Conservation (phyloP, 2,113 vertebrate genomes). For the Pseudorhombus dupliciocellatus region DNA sequence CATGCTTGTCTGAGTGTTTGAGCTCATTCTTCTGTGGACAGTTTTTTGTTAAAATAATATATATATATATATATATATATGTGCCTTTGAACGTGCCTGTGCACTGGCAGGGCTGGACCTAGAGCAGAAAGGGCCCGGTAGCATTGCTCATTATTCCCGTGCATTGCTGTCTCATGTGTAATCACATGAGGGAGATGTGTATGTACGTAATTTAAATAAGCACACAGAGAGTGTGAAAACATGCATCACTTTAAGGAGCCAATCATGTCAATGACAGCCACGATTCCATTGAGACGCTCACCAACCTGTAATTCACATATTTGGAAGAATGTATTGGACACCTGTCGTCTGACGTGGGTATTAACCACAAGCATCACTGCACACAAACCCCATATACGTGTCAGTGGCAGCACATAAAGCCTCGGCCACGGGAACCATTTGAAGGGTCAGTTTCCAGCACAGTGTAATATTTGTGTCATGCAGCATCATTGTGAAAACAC, state of each 20-base stretch:
- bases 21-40: too few relatives aligned
- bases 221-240: constrained; percentile 18
- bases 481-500: constrained; percentile 60
- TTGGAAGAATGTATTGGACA: constrained; percentile 27
- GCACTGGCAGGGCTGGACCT: constrained; percentile 7
- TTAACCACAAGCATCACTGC: constrained; percentile 36
- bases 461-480: constrained; percentile 54
- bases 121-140: constrained; percentile 21
- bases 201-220: constrained; percentile 17
- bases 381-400: constrained; percentile 43
- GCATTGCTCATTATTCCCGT: constrained; percentile 31
- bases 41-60: too few relatives aligned
- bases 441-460: constrained; percentile 54
- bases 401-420: constrained; percentile 41
- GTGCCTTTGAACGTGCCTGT: not conserved
- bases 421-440: constrained; percentile 38
- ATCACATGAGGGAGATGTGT: constrained; percentile 20
- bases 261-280: constrained; percentile 29
- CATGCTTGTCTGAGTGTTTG: too few relatives aligned
- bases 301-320: constrained; percentile 48
- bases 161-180: constrained; percentile 13
- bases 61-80: too few relatives aligned
- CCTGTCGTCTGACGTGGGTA: constrained; percentile 47
- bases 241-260: not conserved
- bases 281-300: constrained; percentile 24